A percentile compares a stretch with the other conserved stretches of the same genome.
Evolutionary conservation across 2,888 invertebrate species (phyloP).

Genomic region (Listrodromus nycthemerus): DNA sequence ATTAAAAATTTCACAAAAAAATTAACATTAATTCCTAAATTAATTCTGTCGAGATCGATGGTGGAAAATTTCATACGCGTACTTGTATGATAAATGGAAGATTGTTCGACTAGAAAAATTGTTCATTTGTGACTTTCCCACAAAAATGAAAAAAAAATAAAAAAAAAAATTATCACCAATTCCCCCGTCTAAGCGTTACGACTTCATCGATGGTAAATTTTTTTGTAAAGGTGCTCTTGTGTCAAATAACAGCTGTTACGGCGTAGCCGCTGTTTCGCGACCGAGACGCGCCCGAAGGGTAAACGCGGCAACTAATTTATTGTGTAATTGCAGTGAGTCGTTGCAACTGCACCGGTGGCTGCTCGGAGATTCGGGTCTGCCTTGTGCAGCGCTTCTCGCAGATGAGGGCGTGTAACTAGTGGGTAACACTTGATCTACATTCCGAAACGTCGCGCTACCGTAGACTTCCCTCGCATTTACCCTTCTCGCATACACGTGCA

Average conservation of each 20-base stretch:
- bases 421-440: conserved; percentile 66
- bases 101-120: conserved; percentile 20
- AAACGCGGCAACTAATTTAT: conserved; percentile 59
- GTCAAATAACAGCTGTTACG: conserved; percentile 12
- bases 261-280: background rate
- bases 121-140: conserved; percentile 13
- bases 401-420: conserved; percentile 56
- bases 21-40: background rate
- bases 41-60: background rate
- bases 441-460: conserved; percentile 63
- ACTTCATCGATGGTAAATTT: background rate
- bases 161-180: background rate
- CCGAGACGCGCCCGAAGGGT: conserved; percentile 32
- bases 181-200: background rate
- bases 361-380: conserved; percentile 40
- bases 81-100: conserved; percentile 24
- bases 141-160: conserved; percentile 12
- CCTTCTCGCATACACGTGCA: conserved; percentile 27
- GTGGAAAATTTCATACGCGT: background rate
- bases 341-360: conserved; percentile 53
- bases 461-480: conserved; percentile 23
- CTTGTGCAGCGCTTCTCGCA: conserved; percentile 34
- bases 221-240: background rate
- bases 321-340: conserved; percentile 64
- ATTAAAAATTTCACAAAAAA: background rate